Evolutionary conservation across 2,113 vertebrate species (phyloP).

Genomic region (Melozone crissalis): DNA sequence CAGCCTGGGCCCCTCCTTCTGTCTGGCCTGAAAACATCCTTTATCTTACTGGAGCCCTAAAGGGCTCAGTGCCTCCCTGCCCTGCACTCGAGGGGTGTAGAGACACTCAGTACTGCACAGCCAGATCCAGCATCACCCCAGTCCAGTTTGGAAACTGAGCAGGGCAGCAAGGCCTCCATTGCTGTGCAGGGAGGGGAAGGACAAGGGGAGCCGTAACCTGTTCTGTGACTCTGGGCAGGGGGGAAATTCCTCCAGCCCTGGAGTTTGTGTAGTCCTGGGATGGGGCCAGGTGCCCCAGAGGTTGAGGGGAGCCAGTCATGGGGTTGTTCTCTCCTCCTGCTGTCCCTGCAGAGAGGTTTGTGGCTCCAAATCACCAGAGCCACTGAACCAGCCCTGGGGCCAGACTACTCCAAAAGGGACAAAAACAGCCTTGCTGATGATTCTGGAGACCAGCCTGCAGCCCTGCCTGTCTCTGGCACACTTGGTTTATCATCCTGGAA

Average conservation of each 20-base stretch:
- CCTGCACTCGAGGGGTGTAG: neutral
- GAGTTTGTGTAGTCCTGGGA: neutral
- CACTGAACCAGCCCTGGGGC: neutral
- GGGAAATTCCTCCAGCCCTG: neutral
- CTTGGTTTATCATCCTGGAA: neutral
- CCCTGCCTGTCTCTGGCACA: accelerated
- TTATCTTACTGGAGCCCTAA: neutral
- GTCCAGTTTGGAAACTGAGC: neutral
- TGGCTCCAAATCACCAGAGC: neutral
- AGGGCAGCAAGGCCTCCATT: neutral
- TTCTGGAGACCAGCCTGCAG: neutral
- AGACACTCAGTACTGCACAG: neutral
- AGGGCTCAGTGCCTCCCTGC: neutral
- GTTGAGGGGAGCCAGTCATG: neutral
- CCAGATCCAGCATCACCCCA: neutral
- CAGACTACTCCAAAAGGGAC: neutral
- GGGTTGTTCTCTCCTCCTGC: neutral
- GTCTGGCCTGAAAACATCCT: neutral
- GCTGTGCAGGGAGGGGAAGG: accelerated
- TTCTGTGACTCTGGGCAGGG: neutral
- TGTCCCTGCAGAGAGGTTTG: neutral
- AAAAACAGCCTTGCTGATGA: accelerated
- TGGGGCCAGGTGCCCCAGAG: too few relatives aligned
- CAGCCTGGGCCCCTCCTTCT: neutral
- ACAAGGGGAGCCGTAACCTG: accelerated